phyloP scores from a whole-genome alignment of 2,797 vertebrate species.

The Leptoclinus maculatus region DNA sequence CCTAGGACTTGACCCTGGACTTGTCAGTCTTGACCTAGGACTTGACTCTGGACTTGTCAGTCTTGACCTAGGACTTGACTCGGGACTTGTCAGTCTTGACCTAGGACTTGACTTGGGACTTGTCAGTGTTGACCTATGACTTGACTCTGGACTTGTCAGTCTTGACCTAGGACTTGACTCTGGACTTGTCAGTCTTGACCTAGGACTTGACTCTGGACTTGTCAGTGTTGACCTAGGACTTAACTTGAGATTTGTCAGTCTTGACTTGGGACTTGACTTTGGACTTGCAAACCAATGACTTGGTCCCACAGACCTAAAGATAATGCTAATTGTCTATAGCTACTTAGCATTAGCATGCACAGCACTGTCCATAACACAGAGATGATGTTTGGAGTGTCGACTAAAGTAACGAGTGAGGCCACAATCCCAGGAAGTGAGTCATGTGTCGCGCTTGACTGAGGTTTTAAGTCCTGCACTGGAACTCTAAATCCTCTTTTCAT shows the following conservation, averaged over 20 bases:
- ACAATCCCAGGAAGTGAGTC: slow-evolving; percentile 50
- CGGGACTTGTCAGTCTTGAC: too few relatives aligned
- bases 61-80: too few relatives aligned
- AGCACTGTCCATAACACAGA: not conserved
- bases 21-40: too few relatives aligned
- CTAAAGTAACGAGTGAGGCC: slow-evolving; percentile 20
- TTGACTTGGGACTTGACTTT: not conserved
- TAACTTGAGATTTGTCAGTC: too few relatives aligned
- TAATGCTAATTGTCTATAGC: not conserved
- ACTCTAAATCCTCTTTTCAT: slow-evolving; percentile 30
- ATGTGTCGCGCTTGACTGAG: slow-evolving; percentile 25
- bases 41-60: too few relatives aligned
- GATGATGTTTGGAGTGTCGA: not conserved
- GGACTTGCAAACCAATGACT: too few relatives aligned
- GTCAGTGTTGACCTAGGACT: not conserved
- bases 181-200: too few relatives aligned
- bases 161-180: not conserved
- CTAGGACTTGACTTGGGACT: too few relatives aligned
- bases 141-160: too few relatives aligned
- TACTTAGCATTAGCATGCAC: slow-evolving; percentile 9
- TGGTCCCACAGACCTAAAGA: not conserved
- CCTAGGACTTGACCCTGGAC: too few relatives aligned
- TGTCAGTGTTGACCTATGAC: too few relatives aligned
- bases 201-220: too few relatives aligned
- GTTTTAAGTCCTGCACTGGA: not conserved